These are phyloP conservation scores for Aphodius sticticus DNA, from an alignment of 2,888 invertebrate genomes.

Conservation along the genomic window DNA sequence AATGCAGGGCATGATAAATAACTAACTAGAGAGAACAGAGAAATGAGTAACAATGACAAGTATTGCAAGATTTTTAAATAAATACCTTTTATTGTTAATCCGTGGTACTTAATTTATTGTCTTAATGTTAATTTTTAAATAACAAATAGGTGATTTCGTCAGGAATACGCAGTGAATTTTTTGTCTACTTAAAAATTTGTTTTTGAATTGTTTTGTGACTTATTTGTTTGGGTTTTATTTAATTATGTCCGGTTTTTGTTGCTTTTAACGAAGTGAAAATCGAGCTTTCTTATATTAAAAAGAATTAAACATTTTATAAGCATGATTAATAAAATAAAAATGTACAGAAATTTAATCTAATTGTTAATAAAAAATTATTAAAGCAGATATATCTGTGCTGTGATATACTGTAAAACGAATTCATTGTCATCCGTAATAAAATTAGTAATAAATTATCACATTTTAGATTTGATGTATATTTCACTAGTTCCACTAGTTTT, in stretches of 20 bases:
- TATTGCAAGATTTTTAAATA: slow-evolving; percentile 11
- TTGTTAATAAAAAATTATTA: neutral
- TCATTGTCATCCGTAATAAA: neutral
- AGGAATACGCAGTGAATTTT: neutral
- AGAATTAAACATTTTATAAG: no score
- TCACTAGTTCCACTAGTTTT: neutral
- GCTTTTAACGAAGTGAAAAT: no score
- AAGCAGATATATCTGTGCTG: neutral
- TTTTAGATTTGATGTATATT: neutral
- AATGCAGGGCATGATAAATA: slow-evolving; percentile 18
- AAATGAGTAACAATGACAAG: slow-evolving; percentile 31
- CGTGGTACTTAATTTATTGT: neutral
- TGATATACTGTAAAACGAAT: neutral
- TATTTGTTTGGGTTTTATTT: neutral
- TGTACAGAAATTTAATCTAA: neutral
- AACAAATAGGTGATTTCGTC: no score
- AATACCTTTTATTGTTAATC: slow-evolving; percentile 18
- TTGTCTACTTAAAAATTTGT: neutral
- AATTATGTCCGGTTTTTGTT: neutral
- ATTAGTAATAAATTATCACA: neutral
- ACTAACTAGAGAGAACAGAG: slow-evolving; percentile 8
- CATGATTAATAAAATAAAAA: no score
- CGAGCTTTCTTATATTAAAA: no score
- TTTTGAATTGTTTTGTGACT: neutral
- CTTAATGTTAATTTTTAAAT: no score